Evolutionary conservation across 1,140 invertebrate genomes (phyloP).

Genomic region (Myzus persicae): DNA sequence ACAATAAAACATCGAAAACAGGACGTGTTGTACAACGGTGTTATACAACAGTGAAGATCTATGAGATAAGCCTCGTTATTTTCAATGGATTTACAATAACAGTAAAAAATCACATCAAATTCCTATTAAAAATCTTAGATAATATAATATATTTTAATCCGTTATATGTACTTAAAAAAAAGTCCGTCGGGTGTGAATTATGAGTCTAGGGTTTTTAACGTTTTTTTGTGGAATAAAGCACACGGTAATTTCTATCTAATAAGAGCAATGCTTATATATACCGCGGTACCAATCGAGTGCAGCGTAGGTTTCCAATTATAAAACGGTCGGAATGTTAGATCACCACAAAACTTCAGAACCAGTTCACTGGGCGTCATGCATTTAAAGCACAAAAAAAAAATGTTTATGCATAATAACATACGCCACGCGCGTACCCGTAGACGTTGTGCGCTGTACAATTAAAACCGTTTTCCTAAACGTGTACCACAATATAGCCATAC

Average conservation of each 20-base stretch:
- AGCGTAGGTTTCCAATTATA: neutral
- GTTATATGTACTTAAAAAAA: too few species aligned
- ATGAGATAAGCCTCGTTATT: too few species aligned
- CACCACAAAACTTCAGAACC: constrained; percentile 32
- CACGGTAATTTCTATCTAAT: neutral
- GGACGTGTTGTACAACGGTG: too few species aligned
- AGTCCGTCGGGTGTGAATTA: neutral
- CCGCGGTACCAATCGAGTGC: neutral
- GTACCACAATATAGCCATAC: neutral
- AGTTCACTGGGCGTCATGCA: constrained; percentile 14
- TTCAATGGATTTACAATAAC: too few species aligned
- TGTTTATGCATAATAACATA: neutral
- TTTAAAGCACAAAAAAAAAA: constrained; percentile 21
- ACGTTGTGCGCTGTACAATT: neutral
- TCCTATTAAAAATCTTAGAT: too few species aligned
- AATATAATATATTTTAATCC: too few species aligned
- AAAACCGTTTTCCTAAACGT: constrained; percentile 27
- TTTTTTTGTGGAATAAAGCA: neutral
- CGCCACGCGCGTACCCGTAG: neutral
- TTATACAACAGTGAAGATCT: too few species aligned
- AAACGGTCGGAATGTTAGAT: neutral
- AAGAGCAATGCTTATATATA: neutral
- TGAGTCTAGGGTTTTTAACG: neutral
- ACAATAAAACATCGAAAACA: too few species aligned
- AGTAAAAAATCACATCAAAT: neutral